These are phyloP conservation scores for Myrmophylax atrothorax DNA, from an alignment of 2,113 vertebrate genomes.

Conservation along the genomic window DNA sequence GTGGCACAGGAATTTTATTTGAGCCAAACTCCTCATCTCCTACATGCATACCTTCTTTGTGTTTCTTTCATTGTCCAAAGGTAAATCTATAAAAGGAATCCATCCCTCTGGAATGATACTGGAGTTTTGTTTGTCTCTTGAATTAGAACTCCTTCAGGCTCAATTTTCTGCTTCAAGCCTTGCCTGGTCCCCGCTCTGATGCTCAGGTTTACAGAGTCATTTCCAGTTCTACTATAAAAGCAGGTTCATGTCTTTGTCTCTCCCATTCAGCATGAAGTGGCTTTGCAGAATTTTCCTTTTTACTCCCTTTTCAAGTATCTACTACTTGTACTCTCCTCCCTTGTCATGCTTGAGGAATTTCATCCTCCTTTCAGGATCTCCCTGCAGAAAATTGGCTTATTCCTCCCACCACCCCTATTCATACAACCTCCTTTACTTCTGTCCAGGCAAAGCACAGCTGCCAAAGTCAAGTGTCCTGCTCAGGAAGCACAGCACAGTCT, in stretches of 20 bases:
- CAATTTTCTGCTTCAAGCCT: background rate
- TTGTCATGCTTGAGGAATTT: background rate
- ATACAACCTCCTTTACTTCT: background rate
- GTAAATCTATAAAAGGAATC: background rate
- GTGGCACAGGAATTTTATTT: background rate
- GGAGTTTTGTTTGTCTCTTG: background rate
- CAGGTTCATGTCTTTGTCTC: constrained; percentile 2
- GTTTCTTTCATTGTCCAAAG: background rate
- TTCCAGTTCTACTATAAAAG: constrained; percentile 22
- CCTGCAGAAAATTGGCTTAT: background rate
- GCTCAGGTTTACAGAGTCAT: constrained; percentile 5
- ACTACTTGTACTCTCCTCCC: background rate
- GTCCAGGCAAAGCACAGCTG: background rate
- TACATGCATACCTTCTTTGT: background rate
- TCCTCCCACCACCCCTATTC: background rate
- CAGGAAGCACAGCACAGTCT: background rate
- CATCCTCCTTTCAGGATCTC: background rate
- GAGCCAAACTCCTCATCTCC: background rate
- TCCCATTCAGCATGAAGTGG: background rate
- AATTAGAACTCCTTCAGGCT: background rate
- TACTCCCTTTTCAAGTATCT: background rate
- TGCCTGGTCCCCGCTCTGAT: background rate
- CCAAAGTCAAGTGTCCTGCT: background rate
- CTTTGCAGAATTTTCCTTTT: constrained; percentile 6
- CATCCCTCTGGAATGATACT: background rate